Evolutionary conservation across 2,888 invertebrate genomes (phyloP).

Genomic region (Athetis lepigone): DNA sequence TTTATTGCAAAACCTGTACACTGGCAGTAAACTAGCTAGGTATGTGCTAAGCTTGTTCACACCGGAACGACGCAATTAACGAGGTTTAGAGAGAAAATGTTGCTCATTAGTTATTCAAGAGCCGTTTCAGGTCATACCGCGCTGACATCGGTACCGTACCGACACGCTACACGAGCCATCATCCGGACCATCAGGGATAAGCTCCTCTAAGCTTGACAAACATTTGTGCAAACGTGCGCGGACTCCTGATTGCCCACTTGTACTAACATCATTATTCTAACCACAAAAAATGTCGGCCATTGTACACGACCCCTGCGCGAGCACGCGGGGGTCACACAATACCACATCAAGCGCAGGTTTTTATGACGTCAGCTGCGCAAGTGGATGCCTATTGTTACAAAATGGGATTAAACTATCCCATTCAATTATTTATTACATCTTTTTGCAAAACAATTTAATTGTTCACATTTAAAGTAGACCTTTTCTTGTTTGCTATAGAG

Average conservation of each 20-base stretch:
- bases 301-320: constrained; percentile 50
- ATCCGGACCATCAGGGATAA: constrained; percentile 55
- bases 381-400: constrained; percentile 80
- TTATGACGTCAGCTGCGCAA: constrained; percentile 87
- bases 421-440: constrained; percentile 68
- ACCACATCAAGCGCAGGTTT: constrained; percentile 70
- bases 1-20: no score
- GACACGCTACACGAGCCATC: constrained; percentile 44
- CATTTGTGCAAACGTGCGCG: constrained; percentile 66
- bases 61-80: constrained; percentile 38
- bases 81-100: constrained; percentile 47
- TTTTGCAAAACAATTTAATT: constrained; percentile 39
- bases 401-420: constrained; percentile 78
- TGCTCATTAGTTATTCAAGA: constrained; percentile 61
- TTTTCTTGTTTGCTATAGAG: constrained; percentile 55
- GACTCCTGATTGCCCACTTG: constrained; percentile 67
- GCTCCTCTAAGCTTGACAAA: constrained; percentile 49
- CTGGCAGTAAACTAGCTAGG: not conserved
- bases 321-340: constrained; percentile 57
- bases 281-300: constrained; percentile 54
- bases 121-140: constrained; percentile 47
- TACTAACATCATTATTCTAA: constrained; percentile 61
- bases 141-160: constrained; percentile 40
- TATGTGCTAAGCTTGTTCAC: not conserved
- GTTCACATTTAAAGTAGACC: constrained; percentile 13